A percentile compares a stretch with the other conserved stretches of the same genome.
These are phyloP conservation scores for Champsocephalus gunnari DNA, from an alignment of 2,797 vertebrate species.

Conservation along the genomic window DNA sequence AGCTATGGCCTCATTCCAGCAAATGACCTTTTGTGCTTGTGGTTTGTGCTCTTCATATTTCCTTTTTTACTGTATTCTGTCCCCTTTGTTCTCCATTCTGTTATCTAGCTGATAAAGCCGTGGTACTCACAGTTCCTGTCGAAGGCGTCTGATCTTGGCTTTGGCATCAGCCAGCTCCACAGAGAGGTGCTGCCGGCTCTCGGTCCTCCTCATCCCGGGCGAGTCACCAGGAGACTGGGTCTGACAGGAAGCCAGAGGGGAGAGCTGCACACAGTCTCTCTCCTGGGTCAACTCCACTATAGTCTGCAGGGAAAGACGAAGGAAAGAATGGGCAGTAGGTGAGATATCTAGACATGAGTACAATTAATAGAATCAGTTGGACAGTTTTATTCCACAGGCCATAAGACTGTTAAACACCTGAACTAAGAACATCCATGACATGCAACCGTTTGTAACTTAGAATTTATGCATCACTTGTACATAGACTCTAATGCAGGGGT, in stretches of 20 bases:
- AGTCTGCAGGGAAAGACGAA: conserved; percentile 80
- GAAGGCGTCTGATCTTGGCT: conserved; percentile 94
- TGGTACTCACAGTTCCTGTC: conserved; percentile 95
- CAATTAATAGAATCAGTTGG: not conserved
- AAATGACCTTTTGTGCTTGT: not conserved
- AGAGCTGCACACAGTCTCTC: conserved; percentile 90
- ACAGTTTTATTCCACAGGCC: not conserved
- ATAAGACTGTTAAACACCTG: no score
- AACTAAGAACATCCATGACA: no score
- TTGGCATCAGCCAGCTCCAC: conserved; percentile 98
- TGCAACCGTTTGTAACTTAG: no score
- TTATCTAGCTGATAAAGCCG: conserved; percentile 21
- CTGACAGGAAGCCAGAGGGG: conserved; percentile 83
- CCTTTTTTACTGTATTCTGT: conserved; percentile 11
- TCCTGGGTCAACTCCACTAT: conserved; percentile 96
- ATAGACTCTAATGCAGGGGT: no score
- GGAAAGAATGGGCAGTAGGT: not conserved
- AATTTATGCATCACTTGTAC: no score
- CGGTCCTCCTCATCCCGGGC: conserved; percentile 94
- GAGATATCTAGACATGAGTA: not conserved
- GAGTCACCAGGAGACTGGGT: conserved; percentile 92
- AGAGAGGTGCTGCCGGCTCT: conserved; percentile 96
- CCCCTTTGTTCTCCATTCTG: conserved; percentile 5
- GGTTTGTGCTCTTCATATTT: not conserved
- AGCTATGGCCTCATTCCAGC: not conserved